Conservation (phyloP, 1,140 invertebrate genomes). For the Apis mellifera region DNA sequence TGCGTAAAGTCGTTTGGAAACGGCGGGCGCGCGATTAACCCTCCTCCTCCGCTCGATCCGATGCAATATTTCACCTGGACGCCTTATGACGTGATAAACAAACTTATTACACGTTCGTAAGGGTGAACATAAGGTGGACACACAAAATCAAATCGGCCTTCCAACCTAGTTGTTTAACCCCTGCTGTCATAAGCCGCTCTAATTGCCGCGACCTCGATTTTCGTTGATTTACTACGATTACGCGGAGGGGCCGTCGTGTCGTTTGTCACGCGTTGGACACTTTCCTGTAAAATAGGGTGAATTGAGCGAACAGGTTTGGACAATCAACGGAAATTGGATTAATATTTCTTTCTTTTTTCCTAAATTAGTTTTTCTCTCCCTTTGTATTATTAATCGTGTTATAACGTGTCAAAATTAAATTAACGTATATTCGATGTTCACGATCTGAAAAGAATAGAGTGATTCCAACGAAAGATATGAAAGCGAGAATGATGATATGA, state of each 20-base stretch:
- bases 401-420: too few relatives aligned
- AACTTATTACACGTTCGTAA: slow-evolving; percentile 73
- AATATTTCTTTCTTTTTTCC: too few relatives aligned
- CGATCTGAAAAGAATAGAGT: too few relatives aligned
- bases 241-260: neutral
- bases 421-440: too few relatives aligned
- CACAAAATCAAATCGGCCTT: slow-evolving; percentile 41
- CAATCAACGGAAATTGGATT: too few relatives aligned
- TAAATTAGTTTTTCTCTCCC: too few relatives aligned
- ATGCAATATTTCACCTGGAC: slow-evolving; percentile 74
- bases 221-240: slow-evolving; percentile 42
- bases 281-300: too few relatives aligned
- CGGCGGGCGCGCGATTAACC: slow-evolving; percentile 50
- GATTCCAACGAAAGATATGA: too few relatives aligned
- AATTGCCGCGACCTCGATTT: slow-evolving; percentile 7
- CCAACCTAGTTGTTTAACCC: slow-evolving; percentile 44
- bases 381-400: too few relatives aligned
- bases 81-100: slow-evolving; percentile 78
- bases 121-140: slow-evolving; percentile 68
- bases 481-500: too few relatives aligned
- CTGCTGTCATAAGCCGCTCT: neutral
- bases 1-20: slow-evolving; percentile 67
- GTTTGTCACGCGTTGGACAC: neutral
- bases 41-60: slow-evolving; percentile 49
- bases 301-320: too few relatives aligned